Percentiles rank a stretch among this genome's conserved stretches.
Conservation (phyloP, 2,797 vertebrate genomes). For the Calcarius lapponicus region DNA sequence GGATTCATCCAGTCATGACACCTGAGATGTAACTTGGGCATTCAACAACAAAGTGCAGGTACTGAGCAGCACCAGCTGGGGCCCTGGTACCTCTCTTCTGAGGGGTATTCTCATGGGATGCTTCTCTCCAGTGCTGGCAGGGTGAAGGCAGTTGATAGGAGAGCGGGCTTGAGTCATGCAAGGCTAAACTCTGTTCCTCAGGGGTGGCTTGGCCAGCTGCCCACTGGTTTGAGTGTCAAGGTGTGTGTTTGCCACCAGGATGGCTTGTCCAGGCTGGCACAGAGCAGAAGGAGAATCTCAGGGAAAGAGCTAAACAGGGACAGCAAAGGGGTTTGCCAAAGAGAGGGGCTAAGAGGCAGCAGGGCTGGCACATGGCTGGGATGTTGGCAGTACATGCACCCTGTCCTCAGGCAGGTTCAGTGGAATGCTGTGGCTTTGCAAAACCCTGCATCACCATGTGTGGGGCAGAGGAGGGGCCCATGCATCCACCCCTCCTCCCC, state of each 20-base stretch:
- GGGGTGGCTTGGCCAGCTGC: neutral
- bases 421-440: neutral
- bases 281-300: neutral
- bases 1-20: neutral
- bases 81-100: rapidly evolving
- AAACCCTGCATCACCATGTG: rapidly evolving
- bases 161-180: neutral
- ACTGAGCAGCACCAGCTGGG: neutral
- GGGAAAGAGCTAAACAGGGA: neutral
- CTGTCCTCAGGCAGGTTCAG: neutral
- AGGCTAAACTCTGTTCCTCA: neutral
- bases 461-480: neutral
- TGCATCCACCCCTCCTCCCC: neutral
- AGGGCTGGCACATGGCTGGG: neutral
- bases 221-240: neutral
- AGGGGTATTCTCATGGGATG: rapidly evolving
- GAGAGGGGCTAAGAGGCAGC: neutral
- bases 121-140: neutral
- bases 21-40: neutral
- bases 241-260: neutral
- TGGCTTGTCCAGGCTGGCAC: neutral
- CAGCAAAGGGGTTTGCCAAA: neutral
- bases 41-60: neutral
- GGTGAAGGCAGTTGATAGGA: neutral
- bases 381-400: rapidly evolving